A percentile compares a stretch with the other conserved stretches of the same genome.
Evolutionary conservation across 2,113 vertebrate genomes (phyloP).

Genomic region (Silurus glanis): DNA sequence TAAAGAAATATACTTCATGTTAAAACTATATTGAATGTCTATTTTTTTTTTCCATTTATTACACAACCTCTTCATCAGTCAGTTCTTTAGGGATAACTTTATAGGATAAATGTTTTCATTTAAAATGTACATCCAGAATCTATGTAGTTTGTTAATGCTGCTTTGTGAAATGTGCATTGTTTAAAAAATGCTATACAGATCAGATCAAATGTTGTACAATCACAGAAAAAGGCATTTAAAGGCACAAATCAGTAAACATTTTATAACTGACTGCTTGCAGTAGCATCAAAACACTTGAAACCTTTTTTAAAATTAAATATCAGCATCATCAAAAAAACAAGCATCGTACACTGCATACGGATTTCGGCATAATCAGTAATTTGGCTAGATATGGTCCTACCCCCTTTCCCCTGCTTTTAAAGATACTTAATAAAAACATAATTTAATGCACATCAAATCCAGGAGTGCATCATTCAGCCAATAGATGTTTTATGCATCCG

Average conservation of each 20-base stretch:
- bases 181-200: too few species aligned
- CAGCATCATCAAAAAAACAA: not conserved
- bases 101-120: too few species aligned
- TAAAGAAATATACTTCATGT: too few species aligned
- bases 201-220: not conserved
- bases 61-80: too few species aligned
- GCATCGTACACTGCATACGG: not conserved
- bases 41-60: too few species aligned
- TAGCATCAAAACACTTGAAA: not conserved
- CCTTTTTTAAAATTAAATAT: not conserved
- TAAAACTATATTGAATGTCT: too few species aligned
- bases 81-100: too few species aligned
- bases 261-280: not conserved
- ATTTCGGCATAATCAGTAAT: not conserved
- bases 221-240: not conserved
- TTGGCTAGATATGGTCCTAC: not conserved
- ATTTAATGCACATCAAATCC: conserved; percentile 16
- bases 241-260: not conserved
- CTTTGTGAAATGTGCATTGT: too few species aligned
- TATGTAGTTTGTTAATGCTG: too few species aligned
- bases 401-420: not conserved
- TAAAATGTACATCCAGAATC: too few species aligned
- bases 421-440: not conserved
- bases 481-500: not conserved
- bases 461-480: not conserved